Evolutionary conservation across 2,888 invertebrate genomes (phyloP), one percentile per base, ranked within the genome.

Genomic region (Hypselothyrea guttata): DNA sequence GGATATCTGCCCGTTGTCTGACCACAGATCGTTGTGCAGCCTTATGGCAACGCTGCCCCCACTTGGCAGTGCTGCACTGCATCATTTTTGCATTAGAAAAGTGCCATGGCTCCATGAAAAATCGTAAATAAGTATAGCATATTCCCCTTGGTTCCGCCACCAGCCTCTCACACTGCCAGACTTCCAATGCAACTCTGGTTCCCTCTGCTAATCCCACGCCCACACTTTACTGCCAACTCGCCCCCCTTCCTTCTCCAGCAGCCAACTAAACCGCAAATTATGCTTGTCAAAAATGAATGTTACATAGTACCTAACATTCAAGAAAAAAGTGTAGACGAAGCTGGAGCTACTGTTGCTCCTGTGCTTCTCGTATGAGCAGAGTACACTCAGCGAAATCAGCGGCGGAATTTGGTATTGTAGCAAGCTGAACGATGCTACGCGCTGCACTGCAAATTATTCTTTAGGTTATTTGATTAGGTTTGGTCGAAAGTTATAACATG

Each of bases 241-340:
- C 53, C 70, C 52, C 55, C n/a, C n/a, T n/a, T n/a, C n/a, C n/a
- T n/a, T n/a, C n/a, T n/a, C n/a, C n/a, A n/a, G n/a, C n/a, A n/a
- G n/a, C n/a, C n/a, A n/a, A 46, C 60, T 75, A 61, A 45, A 68
- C 78, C 78, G 85, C 85, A 78, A 78, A 78, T 78, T 84, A 78
- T 78, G 85, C 78, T 75, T 78, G 78, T 78, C 85, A 84, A 78
- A 78, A 78, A 83, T 84, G 76, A 78, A 84, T 84, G 78, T 71
- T 82, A 83, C 83, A 78, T 78, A 63, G n/a, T n/a, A n/a, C 78
- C 72, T 78, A 84, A 68, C 54, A 75, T 56, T 42, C 18, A 37
- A 58, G 41, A 59, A 71, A 55, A 64, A 75, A 54, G 38, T 55
- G 42, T 51, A 55, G 38, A 37, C 59, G 55, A 12, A 45, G 47